These are phyloP conservation scores for Hippocampus guttulatus DNA, from an alignment of 2,113 vertebrate species.

Conservation along the genomic window DNA sequence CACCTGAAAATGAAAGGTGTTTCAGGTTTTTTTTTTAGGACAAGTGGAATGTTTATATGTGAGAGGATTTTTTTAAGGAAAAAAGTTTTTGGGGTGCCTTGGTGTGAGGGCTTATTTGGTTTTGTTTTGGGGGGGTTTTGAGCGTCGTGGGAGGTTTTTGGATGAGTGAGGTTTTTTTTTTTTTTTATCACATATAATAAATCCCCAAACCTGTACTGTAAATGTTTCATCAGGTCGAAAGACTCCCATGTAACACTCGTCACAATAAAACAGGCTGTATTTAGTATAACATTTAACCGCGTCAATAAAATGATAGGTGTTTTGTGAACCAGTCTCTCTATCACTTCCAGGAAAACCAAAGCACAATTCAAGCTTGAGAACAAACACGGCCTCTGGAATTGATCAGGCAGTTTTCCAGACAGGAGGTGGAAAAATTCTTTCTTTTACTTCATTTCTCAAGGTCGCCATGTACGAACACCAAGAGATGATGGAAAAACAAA, in stretches of 20 bases:
- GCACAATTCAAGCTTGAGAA: slow-evolving; percentile 43
- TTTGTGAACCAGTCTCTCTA: neutral
- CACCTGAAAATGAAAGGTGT: no score
- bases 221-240: no score
- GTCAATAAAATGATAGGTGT: neutral
- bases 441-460: slow-evolving; percentile 30
- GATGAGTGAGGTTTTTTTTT: no score
- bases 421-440: slow-evolving; percentile 20
- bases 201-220: no score
- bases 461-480: slow-evolving; percentile 37
- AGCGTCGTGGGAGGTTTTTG: no score
- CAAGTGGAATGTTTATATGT: no score
- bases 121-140: no score
- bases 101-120: no score
- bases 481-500: neutral
- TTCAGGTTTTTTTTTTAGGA: no score
- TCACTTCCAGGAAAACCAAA: slow-evolving; percentile 43
- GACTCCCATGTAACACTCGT: neutral
- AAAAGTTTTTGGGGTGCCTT: no score
- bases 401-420: slow-evolving; percentile 47
- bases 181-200: no score
- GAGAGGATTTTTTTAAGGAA: no score
- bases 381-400: slow-evolving; percentile 16
- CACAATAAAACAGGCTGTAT: neutral
- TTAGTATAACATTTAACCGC: neutral